Conservation (phyloP, 2,888 invertebrate species). For the Cacoxenus indagator region DNA sequence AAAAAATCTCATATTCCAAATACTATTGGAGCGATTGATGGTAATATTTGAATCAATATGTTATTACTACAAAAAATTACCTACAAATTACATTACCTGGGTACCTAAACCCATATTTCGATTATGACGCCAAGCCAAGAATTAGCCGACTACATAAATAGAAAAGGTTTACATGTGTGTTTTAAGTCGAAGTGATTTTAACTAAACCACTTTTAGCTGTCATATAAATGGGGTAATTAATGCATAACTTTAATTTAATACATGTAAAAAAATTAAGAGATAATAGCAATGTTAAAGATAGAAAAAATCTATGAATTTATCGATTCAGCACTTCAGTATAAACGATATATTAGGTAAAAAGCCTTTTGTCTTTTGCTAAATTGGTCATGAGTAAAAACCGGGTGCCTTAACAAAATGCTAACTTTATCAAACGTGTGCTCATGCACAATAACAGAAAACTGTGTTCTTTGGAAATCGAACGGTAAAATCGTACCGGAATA, state of each 20-base stretch:
- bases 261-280: too few species aligned
- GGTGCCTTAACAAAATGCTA: neutral
- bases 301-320: neutral
- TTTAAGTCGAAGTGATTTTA: too few species aligned
- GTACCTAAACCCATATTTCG: too few species aligned
- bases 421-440: neutral
- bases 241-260: too few species aligned
- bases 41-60: neutral
- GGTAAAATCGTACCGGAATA: neutral
- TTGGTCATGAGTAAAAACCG: neutral
- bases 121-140: too few species aligned
- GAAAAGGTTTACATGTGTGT: too few species aligned
- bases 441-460: neutral
- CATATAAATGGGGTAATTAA: too few species aligned
- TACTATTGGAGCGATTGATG: conserved; percentile 26
- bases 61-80: too few species aligned
- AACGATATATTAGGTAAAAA: neutral
- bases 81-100: too few species aligned
- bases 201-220: too few species aligned
- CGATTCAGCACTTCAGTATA: neutral
- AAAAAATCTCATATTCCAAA: conserved; percentile 23
- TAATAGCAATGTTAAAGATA: too few species aligned
- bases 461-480: neutral
- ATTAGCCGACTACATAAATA: too few species aligned
- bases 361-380: neutral